These are phyloP conservation scores for Bradypodion pumilum DNA, from an alignment of 2,797 vertebrate species.

Conservation along the genomic window DNA sequence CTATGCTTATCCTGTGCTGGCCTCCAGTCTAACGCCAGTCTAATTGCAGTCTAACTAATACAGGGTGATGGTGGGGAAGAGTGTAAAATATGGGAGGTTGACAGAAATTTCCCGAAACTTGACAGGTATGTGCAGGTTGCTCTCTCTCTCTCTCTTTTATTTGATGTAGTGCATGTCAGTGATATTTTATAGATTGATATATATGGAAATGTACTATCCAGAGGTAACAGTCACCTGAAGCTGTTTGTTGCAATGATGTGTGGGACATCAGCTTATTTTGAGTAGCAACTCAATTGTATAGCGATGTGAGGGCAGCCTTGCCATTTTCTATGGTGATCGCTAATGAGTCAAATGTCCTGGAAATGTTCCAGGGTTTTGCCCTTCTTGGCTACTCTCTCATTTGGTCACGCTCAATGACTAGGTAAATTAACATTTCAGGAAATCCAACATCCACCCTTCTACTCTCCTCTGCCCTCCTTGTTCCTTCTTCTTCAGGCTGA, in stretches of 20 bases:
- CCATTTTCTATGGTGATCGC: slow-evolving; percentile 57
- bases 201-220: not conserved
- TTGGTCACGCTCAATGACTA: slow-evolving; percentile 66
- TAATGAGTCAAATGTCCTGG: slow-evolving; percentile 65
- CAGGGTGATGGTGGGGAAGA: too few relatives aligned
- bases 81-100: too few relatives aligned
- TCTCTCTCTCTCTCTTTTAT: too few relatives aligned
- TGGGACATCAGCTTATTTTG: not conserved
- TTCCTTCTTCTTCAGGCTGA: slow-evolving; percentile 61
- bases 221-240: not conserved
- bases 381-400: slow-evolving; percentile 70
- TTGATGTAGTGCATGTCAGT: too few relatives aligned
- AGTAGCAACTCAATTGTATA: slow-evolving; percentile 39
- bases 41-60: too few relatives aligned
- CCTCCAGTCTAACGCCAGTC: too few relatives aligned
- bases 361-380: slow-evolving; percentile 53
- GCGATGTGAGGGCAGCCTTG: slow-evolving; percentile 22
- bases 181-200: too few relatives aligned
- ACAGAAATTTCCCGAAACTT: too few relatives aligned
- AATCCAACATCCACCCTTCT: slow-evolving; percentile 69
- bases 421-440: slow-evolving; percentile 75
- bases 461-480: slow-evolving; percentile 60
- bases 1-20: too few relatives aligned
- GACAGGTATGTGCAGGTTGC: too few relatives aligned
- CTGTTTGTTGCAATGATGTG: not conserved